phyloP scores from a whole-genome alignment of 2,113 vertebrate species.

The Xyrauchen texanus region DNA sequence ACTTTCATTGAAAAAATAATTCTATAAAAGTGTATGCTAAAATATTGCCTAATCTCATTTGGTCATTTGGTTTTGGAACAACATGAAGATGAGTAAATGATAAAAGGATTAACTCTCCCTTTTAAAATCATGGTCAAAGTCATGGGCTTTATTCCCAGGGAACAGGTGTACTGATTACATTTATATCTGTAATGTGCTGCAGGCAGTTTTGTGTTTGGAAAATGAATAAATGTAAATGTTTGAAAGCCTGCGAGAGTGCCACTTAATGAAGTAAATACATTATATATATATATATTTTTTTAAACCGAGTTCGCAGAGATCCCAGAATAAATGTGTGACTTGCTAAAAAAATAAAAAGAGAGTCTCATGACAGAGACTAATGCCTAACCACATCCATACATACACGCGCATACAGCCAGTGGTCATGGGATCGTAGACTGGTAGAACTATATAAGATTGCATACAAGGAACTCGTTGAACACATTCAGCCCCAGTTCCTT shows the following conservation, averaged over 20 bases:
- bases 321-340: background rate
- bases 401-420: background rate
- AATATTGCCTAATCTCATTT: no score
- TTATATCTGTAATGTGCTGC: background rate
- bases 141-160: background rate
- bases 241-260: background rate
- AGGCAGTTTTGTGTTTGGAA: background rate
- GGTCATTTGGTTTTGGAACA: no score
- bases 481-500: background rate
- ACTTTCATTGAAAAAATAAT: no score
- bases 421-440: conserved; percentile 7
- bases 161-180: background rate
- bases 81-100: no score
- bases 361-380: conserved; percentile 31
- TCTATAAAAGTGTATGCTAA: no score
- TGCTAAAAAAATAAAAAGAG: background rate
- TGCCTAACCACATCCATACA: background rate
- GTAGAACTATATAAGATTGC: background rate
- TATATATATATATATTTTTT: no score
- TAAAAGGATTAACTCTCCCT: no score
- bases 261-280: conserved; percentile 12
- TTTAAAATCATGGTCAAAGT: background rate
- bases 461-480: background rate
- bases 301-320: background rate
- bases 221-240: conserved; percentile 6